Base-by-base conservation (phyloP, 2,888 invertebrate genomes). In the Parelbella ahira region DNA sequence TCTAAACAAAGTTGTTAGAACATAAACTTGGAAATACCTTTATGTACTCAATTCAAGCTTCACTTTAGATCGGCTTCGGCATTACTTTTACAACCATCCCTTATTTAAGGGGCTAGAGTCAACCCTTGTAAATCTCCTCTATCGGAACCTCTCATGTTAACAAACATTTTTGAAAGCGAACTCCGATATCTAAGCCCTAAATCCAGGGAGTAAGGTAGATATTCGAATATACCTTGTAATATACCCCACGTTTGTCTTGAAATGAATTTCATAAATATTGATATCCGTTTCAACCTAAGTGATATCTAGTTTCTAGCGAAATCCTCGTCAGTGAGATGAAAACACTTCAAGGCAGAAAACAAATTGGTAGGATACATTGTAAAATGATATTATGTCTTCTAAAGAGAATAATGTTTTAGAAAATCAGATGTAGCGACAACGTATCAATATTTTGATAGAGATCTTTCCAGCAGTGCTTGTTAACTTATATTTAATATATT, bases 91-190 rank as follows among this genome's bases (percentile, higher is more conserved):
- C 29, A 10, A 54, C 54, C 52, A 52, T 52, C 63, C 60, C 60
- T 63, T 67, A 62, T 64, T 68, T 63, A 61, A 59, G 57, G 11
- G 58, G 52, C 47, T 47, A 43, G 29, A 39, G 20, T 58, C 59
- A 58, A 67, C 67, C 68, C 58, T 58, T 45, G 60, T 68, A 73
- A 69, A 74, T 74, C 66, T 70, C 56, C 58, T 58, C 53, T 60
- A 69, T 65, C 56, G 60, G 23, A 49, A 53, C 49, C 58, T 61
- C 60, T 63, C 60, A 57, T 57, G 60, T 58, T 63, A 63, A 58
- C 63, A 60, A 61, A 60, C 54, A 43, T 44, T 48, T 11, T 4
- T 2, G 5, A 19, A 19, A 20, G 8, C 4, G 6, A 5, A 12
- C 9, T 7, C 4, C 6, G 9, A 18, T 18, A 8, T 28, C 8